Percentiles rank a stretch among this genome's conserved stretches.
These are phyloP conservation scores for Nephrotoma appendiculata DNA, from an alignment of 2,888 invertebrate species.

Conservation along the genomic window DNA sequence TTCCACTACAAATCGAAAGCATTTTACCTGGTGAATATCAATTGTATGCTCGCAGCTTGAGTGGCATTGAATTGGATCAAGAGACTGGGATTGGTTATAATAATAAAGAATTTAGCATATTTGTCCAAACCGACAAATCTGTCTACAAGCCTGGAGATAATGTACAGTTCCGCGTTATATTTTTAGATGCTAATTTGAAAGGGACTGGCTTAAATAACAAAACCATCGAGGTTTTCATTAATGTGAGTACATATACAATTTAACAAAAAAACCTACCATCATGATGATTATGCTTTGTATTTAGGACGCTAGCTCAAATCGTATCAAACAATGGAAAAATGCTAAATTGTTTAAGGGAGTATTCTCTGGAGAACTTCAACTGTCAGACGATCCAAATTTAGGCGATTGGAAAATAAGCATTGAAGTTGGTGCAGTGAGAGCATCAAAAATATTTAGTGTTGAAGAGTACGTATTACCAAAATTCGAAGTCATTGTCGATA, in stretches of 20 bases:
- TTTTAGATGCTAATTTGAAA: constrained; percentile 55
- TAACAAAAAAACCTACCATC: neutral
- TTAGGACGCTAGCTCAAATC: constrained; percentile 60
- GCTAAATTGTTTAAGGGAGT: constrained; percentile 56
- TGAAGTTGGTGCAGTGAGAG: constrained; percentile 15
- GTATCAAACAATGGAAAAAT: constrained; percentile 65
- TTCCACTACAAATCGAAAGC: constrained; percentile 43
- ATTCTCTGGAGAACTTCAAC: constrained; percentile 55
- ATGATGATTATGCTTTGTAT: neutral
- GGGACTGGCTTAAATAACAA: constrained; percentile 33
- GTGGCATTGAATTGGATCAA: constrained; percentile 58
- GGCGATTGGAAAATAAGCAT: constrained; percentile 79
- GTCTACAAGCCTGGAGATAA: constrained; percentile 77
- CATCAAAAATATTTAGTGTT: constrained; percentile 40
- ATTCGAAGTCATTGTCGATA: constrained; percentile 73
- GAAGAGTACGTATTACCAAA: constrained; percentile 89
- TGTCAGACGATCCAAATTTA: constrained; percentile 70
- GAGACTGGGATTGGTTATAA: constrained; percentile 57
- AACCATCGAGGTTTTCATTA: constrained; percentile 36
- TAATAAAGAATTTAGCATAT: constrained; percentile 68
- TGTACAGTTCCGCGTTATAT: constrained; percentile 48
- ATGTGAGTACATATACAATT: constrained; percentile 33
- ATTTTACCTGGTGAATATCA: constrained; percentile 65
- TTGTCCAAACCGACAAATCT: constrained; percentile 84
- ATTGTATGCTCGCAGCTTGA: constrained; percentile 55